These are phyloP conservation scores for Zygogramma bicolorata DNA, from an alignment of 2,888 invertebrate genomes.

Conservation along the genomic window DNA sequence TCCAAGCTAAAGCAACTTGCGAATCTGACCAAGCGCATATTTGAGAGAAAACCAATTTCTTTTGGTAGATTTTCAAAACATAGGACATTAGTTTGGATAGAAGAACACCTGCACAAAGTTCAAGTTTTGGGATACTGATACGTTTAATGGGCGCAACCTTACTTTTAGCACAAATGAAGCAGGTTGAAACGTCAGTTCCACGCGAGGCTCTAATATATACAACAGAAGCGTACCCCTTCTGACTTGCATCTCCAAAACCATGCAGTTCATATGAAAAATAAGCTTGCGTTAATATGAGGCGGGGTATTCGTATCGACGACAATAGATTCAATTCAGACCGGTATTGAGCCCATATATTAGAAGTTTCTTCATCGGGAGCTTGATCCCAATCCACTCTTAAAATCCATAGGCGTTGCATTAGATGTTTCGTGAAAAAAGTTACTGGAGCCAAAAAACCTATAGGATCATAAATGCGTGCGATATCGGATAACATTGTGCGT, in stretches of 20 bases:
- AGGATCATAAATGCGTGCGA: constrained; percentile 47
- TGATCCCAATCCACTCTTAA: constrained; percentile 38
- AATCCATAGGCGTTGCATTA: constrained; percentile 46
- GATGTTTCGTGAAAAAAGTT: constrained; percentile 44
- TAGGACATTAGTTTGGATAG: not conserved
- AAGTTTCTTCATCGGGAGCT: not conserved
- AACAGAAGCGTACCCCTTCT: not conserved
- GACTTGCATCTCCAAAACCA: no score
- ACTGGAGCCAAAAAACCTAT: constrained; percentile 46
- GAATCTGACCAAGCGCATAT: constrained; percentile 18
- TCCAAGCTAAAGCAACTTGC: constrained; percentile 10
- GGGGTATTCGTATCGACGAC: no score
- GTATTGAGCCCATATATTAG: no score
- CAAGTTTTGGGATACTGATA: no score
- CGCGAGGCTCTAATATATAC: not conserved
- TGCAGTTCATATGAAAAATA: no score
- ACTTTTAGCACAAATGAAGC: no score
- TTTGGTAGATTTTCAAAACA: not conserved
- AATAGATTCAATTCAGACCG: no score
- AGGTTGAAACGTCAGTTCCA: not conserved
- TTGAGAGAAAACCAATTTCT: no score
- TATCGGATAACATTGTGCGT: constrained; percentile 44
- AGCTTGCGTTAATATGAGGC: no score
- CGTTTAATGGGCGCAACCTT: no score
- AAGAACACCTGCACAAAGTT: not conserved